These are phyloP conservation scores for Ommatoiulus sabulosus DNA, from an alignment of 2,888 invertebrate genomes.

Conservation along the genomic window DNA sequence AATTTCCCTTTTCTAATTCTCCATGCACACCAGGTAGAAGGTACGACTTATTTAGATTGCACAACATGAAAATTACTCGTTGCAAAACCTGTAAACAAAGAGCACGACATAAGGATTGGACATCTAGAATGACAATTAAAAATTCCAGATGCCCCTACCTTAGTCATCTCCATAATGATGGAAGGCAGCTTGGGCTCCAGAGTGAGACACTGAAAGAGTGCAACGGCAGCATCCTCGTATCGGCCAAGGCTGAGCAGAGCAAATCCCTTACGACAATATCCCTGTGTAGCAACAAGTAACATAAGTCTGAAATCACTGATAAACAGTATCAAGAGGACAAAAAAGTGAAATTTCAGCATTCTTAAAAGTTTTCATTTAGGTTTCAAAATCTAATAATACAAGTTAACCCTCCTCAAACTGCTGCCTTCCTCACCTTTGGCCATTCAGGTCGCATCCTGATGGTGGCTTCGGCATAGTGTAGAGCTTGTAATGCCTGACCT, in stretches of 20 bases:
- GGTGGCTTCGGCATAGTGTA: constrained; percentile 76
- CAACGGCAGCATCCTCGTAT: constrained; percentile 73
- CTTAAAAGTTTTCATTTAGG: too few species aligned
- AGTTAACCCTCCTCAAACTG: too few species aligned
- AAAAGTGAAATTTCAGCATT: background rate
- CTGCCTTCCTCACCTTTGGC: constrained; percentile 74
- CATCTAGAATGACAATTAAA: background rate
- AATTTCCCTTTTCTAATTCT: background rate
- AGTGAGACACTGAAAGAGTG: constrained; percentile 73
- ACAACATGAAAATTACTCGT: background rate
- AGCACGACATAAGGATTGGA: background rate
- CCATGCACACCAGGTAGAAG: background rate
- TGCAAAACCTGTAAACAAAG: constrained; percentile 15
- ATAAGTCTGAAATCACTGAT: background rate
- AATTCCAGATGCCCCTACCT: constrained; percentile 66
- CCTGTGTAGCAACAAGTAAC: constrained; percentile 67
- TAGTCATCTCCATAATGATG: constrained; percentile 71
- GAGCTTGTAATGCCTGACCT: constrained; percentile 74
- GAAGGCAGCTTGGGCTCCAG: constrained; percentile 71
- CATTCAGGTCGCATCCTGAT: constrained; percentile 75
- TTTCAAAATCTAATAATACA: too few species aligned
- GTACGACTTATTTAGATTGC: background rate
- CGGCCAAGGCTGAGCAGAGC: constrained; percentile 71
- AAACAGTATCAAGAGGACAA: too few species aligned
- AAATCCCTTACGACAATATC: constrained; percentile 72